Base-by-base conservation (phyloP, 2,888 invertebrate genomes). In the Cheilosia pagana region DNA sequence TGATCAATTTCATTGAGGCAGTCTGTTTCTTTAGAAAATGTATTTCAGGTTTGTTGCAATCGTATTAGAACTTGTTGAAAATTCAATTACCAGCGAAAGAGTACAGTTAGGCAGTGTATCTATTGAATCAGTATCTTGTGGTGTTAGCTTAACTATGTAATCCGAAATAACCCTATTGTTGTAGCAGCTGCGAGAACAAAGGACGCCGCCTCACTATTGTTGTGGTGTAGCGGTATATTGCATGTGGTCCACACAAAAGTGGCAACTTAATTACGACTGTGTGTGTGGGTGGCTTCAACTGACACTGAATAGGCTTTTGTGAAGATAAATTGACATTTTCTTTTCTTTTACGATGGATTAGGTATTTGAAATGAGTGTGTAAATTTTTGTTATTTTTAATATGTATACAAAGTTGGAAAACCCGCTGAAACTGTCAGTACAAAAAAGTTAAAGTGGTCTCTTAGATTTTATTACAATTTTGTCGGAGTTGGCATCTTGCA, bases 1-100 rank as follows among this genome's bases (percentile, higher is more conserved):
- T 83, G 83, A 78, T 83, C 83, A 83, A 78, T 83, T 83, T 78
- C 74, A 43, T 35, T 45, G 8, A 8, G 19, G 16, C 43, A n/a
- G 53, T 60, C 43, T 41, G 62, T 21, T 12, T 50, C 70, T 63
- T 70, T 45, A 57, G 7, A 16, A 43, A 7, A 43, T 43, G 7
- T 0, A 52, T 7, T 10, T 28, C 41, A 48, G 28, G 43, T 19
- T 19, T 45, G 19, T 10, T 7, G 45, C 8, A 10, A 19, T 19
- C 19, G 16, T 3, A 8, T 45, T 16, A 16, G 7, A 45, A 19
- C 19, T 31, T 50, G n/a, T 6, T 62, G 21, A 48, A 31, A 65
- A 76, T 82, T 76, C 52, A 71, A 82, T 82, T 50, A 68, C 55
- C 57, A 82, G 43, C 14, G 25, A 35, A 67, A 55, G 60, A 21